Base-by-base conservation (phyloP, 2,797 vertebrate genomes). In the Emys orbicularis region DNA sequence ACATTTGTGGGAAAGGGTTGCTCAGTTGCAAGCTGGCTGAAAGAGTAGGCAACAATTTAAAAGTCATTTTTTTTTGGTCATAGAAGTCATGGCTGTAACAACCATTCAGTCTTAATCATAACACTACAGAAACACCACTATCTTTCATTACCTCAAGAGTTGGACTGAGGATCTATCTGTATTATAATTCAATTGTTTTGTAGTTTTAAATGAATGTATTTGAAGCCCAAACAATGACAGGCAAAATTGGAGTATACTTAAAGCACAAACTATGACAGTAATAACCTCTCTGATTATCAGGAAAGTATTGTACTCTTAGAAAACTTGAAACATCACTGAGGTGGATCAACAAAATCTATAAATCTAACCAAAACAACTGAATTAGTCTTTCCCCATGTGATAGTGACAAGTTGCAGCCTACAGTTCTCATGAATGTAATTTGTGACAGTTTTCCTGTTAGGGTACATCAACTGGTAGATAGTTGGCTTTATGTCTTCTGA, bases 231-330 rank as follows among this genome's bases (percentile, higher is more conserved):
- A 92, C 79, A 77, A 37, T 65, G 92, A 89, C 92, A 94, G 41
- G 81, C 80, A 81, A 37, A 95, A 96, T 72, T 81, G 5, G 77
- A 92, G 18, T 79, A 81, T 83, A 76, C 79, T 94, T 94, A 96
- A 94, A 95, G 74, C 37, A 92, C 65, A 89, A 81, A 93, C 25
- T 84, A 19, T 88, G 89, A 94, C 88, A 97, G 87, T 49, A 90
- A 93, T 94, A 97, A 93, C 56, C 49, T 94, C 57, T 86, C 47
- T 94, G n/a, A 81, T 93, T 96, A 83, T 94, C 84, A 95, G 79
- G 76, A 79, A 96, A 94, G 41, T 79, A 96, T 56, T 85, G 50
- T 61, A 80, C 79, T 76, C 56, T 83, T 68, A 95, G 61, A 94
- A 93, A 93, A 96, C 87, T 86, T 94, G 65, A 97, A 95, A 91